Evolutionary conservation across 2,888 invertebrate species (phyloP), one percentile per base, ranked within the genome.

Genomic region (Nineta flava): DNA sequence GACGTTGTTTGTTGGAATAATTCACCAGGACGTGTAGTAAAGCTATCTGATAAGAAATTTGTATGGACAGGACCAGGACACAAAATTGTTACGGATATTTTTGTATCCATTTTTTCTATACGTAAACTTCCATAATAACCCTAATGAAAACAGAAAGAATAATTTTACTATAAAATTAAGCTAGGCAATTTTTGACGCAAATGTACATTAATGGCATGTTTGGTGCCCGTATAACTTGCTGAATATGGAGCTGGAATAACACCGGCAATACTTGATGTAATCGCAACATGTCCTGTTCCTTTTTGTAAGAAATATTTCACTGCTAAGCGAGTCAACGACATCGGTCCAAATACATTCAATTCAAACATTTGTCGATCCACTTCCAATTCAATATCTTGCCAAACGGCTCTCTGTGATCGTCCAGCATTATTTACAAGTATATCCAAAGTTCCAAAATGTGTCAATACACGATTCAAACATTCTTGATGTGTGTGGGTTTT

Each of bases 361-460:
- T 87, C 79, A 60, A 90, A 83, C 57, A 87, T 68, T 52, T 83
- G 75, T 44, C 70, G 71, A 62, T 91, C 88, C 0, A 90, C 87
- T 41, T 69, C 64, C 1, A 83, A 53, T 1, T 81, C 76, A 44
- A 82, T 84, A 1, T 79, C 70, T 53, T 81, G 79, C 81, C 83
- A 87, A 16, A 63, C 57, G 1, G 83, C 83, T 53, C 87, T 69
- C 62, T 90, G 88, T 7, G 84, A 83, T 49, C 86, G 67, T 0
- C 87, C 88, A 1, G 87, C 87, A 67, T 90, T 90, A 61, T 84
- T 86, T 0, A 90, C 75, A 35, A 90, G 68, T 50, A 88, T 74
- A 61, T 90, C 85, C 41, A 90, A 65, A 68, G 76, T 63, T 43
- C 79, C 83, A 62, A 85, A 87, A 60, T 81, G 75, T 31, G 74